These are phyloP conservation scores for Pelusios castaneus DNA, from an alignment of 2,113 vertebrate species.

Conservation along the genomic window DNA sequence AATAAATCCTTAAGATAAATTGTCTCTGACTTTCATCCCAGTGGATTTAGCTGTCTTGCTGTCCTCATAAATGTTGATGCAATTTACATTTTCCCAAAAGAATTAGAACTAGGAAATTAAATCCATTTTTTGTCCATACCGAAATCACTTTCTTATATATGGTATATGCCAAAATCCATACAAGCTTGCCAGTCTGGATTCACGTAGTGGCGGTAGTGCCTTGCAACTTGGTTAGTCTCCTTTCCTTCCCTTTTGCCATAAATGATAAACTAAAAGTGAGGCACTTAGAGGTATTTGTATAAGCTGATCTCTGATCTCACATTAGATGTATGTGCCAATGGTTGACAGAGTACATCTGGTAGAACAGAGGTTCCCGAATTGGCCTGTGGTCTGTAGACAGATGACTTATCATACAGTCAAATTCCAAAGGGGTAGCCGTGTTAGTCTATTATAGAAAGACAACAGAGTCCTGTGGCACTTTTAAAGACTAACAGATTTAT, in stretches of 20 bases:
- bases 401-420: too few species aligned
- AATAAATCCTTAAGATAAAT: accelerated
- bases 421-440: too few species aligned
- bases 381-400: background rate
- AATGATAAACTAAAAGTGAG: background rate
- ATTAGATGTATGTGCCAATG: background rate
- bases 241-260: accelerated
- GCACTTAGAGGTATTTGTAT: accelerated
- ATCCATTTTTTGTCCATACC: background rate
- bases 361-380: background rate
- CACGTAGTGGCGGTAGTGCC: background rate
- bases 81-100: background rate
- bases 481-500: too few species aligned
- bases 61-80: background rate
- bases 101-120: background rate
- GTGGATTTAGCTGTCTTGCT: background rate
- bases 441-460: too few species aligned
- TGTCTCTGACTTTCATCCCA: background rate
- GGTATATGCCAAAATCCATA: accelerated
- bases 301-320: background rate
- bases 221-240: accelerated
- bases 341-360: background rate
- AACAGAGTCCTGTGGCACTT: too few species aligned
- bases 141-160: background rate
- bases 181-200: background rate